phyloP scores from a whole-genome alignment of 2,888 invertebrate genomes.

The Napeogenes sylphis region DNA sequence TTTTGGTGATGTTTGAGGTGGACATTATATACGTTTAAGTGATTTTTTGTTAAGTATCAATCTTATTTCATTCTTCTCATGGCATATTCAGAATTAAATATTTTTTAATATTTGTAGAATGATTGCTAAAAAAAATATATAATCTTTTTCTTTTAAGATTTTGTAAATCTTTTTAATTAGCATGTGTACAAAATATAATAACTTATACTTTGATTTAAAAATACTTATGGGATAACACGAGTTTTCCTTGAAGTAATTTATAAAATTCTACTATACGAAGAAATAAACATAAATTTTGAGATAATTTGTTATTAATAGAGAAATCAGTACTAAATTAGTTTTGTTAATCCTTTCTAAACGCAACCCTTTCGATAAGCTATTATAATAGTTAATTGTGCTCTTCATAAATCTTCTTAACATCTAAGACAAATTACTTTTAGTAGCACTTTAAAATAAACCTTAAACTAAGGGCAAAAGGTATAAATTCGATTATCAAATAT shows the following conservation, averaged over 20 bases:
- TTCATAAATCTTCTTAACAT: conserved; percentile 51
- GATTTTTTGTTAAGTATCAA: neutral
- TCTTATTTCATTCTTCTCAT: neutral
- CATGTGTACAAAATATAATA: no score
- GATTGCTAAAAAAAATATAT: no score
- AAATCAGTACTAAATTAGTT: conserved; percentile 31
- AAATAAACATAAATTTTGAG: no score
- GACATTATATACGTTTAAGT: neutral
- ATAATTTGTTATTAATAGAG: conserved; percentile 17
- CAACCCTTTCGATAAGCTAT: conserved; percentile 49
- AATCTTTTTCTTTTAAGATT: no score
- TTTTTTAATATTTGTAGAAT: no score
- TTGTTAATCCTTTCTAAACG: conserved; percentile 54
- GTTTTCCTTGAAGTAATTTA: no score
- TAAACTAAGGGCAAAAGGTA: conserved; percentile 3
- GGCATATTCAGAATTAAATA: no score
- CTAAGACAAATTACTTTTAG: conserved; percentile 26
- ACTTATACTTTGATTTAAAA: no score
- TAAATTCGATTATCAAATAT: neutral
- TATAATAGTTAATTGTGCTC: conserved; percentile 54
- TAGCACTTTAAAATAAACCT: conserved; percentile 11
- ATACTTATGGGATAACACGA: no score
- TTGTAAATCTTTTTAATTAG: no score
- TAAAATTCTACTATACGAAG: no score
- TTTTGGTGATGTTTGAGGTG: conserved; percentile 4